Conservation (phyloP, 2,797 vertebrate genomes). For the Myotis daubentonii region DNA sequence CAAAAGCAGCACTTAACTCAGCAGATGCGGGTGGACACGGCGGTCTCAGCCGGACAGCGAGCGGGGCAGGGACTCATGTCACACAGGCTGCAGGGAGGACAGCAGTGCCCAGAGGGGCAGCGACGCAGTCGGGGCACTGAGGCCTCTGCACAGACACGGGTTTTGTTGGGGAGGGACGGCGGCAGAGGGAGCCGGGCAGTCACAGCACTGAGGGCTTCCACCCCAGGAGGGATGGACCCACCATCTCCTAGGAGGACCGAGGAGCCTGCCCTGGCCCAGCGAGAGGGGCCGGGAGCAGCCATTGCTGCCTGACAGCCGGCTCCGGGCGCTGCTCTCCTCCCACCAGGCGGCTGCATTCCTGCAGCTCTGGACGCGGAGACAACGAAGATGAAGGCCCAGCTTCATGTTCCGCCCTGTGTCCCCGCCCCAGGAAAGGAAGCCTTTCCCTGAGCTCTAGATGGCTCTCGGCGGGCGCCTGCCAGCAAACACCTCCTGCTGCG, state of each 20-base stretch:
- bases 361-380: background rate
- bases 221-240: background rate
- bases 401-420: background rate
- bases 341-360: background rate
- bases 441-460: background rate
- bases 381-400: background rate
- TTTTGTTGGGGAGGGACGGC: background rate
- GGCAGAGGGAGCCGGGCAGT: background rate
- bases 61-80: background rate
- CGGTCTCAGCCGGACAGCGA: background rate
- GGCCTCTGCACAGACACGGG: background rate
- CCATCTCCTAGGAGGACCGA: background rate
- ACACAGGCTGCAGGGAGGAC: background rate
- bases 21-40: background rate
- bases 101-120: background rate
- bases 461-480: background rate
- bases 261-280: background rate
- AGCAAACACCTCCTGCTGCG: background rate
- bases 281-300: background rate
- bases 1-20: background rate
- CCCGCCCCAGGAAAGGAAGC: too few species aligned
- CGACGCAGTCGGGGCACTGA: background rate
- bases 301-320: background rate
- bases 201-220: background rate
- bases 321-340: background rate